These are phyloP conservation scores for Orycteropus afer DNA, from an alignment of 2,113 vertebrate genomes.

Conservation along the genomic window DNA sequence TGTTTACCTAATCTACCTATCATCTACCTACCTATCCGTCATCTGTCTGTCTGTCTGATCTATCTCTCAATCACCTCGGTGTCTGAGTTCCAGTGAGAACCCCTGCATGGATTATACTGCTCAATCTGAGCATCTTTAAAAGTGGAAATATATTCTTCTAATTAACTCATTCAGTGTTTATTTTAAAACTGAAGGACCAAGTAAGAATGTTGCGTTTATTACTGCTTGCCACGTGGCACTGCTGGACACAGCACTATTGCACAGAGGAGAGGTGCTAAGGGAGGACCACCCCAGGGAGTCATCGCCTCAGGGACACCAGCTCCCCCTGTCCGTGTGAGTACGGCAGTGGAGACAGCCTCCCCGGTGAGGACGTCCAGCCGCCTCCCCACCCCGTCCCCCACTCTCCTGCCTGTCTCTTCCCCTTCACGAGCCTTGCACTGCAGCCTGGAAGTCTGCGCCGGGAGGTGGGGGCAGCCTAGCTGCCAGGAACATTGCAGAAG, in stretches of 20 bases:
- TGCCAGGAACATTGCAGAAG: too few species aligned
- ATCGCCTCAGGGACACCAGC: too few species aligned
- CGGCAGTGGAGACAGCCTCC: neutral
- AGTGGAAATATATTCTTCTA: neutral
- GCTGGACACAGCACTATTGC: neutral
- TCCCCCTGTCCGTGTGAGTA: neutral
- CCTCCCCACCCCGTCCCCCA: neutral
- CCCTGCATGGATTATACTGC: too few species aligned
- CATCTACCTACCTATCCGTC: too few species aligned
- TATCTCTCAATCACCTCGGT: too few species aligned
- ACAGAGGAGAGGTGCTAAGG: neutral
- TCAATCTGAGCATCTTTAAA: neutral
- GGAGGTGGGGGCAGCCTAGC: too few species aligned
- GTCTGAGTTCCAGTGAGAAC: neutral
- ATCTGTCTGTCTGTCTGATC: too few species aligned
- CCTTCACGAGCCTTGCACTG: neutral
- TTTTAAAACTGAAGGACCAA: neutral
- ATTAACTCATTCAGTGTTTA: neutral
- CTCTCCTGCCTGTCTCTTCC: neutral
- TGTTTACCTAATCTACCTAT: neutral
- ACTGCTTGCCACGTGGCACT: rapidly evolving
- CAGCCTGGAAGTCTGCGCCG: neutral
- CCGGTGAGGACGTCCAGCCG: too few species aligned
- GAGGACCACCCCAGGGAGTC: neutral
- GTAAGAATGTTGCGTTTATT: rapidly evolving